Conservation (phyloP, 2,888 invertebrate genomes). For the Cosmorhoe ocellata region DNA sequence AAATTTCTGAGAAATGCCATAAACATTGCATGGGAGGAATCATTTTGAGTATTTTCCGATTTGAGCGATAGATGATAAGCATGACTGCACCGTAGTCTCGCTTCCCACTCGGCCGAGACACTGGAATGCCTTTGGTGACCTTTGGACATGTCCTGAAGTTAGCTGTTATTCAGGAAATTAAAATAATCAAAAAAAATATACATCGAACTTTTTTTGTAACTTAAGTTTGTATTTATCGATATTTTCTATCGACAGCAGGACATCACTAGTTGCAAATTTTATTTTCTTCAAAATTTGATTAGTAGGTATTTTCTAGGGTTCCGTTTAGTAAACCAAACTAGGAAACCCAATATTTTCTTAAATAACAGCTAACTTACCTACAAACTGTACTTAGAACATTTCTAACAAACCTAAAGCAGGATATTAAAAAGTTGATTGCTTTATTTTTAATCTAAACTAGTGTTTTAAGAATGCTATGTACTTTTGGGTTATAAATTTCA, state of each 20-base stretch:
- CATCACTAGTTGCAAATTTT: slow-evolving; percentile 8
- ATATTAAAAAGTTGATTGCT: slow-evolving; percentile 55
- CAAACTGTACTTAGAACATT: slow-evolving; percentile 49
- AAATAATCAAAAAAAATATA: background rate
- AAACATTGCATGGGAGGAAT: slow-evolving; percentile 45
- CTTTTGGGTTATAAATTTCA: slow-evolving; percentile 57
- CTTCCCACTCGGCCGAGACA: slow-evolving; percentile 46
- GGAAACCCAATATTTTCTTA: slow-evolving; percentile 27
- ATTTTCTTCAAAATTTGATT: no score
- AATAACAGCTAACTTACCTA: slow-evolving; percentile 45
- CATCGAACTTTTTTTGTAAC: no score
- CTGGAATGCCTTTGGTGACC: slow-evolving; percentile 49
- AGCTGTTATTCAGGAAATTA: slow-evolving; percentile 40
- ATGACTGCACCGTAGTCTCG: slow-evolving; percentile 40
- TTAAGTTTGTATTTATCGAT: background rate
- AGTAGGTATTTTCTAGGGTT: slow-evolving; percentile 27
- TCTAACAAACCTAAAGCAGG: slow-evolving; percentile 43
- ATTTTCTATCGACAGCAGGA: slow-evolving; percentile 6
- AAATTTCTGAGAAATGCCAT: slow-evolving; percentile 22
- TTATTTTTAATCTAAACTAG: slow-evolving; percentile 61
- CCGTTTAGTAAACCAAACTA: background rate
- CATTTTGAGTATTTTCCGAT: slow-evolving; percentile 28
- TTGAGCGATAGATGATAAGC: slow-evolving; percentile 32
- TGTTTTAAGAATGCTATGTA: slow-evolving; percentile 64
- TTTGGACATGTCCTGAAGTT: slow-evolving; percentile 39